Base-by-base conservation (phyloP, 1,140 invertebrate genomes). In the Zaprionus vittiger region DNA sequence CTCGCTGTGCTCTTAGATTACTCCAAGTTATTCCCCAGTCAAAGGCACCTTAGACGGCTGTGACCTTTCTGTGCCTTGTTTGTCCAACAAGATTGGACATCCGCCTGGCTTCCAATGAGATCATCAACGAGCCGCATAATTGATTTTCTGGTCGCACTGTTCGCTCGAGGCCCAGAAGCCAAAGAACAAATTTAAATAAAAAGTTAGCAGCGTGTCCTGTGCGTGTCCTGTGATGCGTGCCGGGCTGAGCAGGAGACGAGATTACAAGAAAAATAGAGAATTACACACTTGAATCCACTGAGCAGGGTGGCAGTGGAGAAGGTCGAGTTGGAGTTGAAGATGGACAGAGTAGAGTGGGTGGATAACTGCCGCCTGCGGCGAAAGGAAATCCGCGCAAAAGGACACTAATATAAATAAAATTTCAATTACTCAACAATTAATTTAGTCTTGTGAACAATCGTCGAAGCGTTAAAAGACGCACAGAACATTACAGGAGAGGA, bases 401-500 rank as follows among this genome's bases (percentile, higher is more conserved):
- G 80, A 81, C 78, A 84, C 91, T 91, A 92, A 92, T 92, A 92
- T 92, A 92, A 92, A 92, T 92, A 92, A 92, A 92, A 92, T 92
- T 92, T 92, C 91, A 92, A 92, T 92, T 92, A 92, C 87, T 92
- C 87, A 92, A 92, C 91, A 92, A 92, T 92, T 92, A 92, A 92
- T 92, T 92, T 81, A 72, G 91, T 92, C 86, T 79, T 91, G 81
- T 87, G 79, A 79, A 71, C 79, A 84, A 77, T 84, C 83, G 89
- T 31, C 86, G 82, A 83, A 81, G 86, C 86, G 86, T 89, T 89
- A 89, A 89, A 89, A 83, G 80, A 67, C 67, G 49, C 47, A 24
- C 65, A 63, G 49, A 55, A 68, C 70, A 72, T 63, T 31, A 80
- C 57, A 9, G 15, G 24, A 4, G 2, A 15, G 12, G 4, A 26